phyloP scores from a whole-genome alignment of 2,797 vertebrate species.

The Crossoptilon crossoptilon region DNA sequence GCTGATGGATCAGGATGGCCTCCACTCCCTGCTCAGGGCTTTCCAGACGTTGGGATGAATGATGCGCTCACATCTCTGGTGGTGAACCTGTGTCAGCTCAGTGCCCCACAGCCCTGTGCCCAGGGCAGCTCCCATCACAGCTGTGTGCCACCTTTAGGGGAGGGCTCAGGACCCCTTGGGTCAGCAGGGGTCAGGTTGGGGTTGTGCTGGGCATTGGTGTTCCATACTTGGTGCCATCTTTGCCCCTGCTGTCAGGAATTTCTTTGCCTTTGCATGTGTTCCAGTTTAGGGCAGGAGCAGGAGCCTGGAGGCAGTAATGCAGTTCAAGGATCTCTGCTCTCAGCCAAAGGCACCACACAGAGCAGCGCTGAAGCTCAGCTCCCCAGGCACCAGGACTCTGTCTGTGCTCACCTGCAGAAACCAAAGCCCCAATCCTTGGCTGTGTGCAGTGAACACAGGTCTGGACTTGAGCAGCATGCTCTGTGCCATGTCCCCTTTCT shows the following conservation, averaged over 20 bases:
- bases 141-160: too few relatives aligned
- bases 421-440: neutral
- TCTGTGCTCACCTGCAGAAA: neutral
- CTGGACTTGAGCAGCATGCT: neutral
- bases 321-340: neutral
- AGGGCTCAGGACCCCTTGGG: neutral
- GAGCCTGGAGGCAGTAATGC: neutral
- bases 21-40: fast-evolving
- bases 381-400: neutral
- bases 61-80: fast-evolving
- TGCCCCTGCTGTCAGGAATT: neutral
- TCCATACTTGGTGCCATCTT: neutral
- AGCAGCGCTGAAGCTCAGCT: neutral
- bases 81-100: neutral
- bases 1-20: neutral
- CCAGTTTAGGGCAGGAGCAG: neutral
- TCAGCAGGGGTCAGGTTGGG: neutral
- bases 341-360: too few relatives aligned
- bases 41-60: fast-evolving
- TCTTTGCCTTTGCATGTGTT: neutral
- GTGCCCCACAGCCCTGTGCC: neutral
- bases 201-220: fast-evolving
- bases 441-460: neutral
- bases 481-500: neutral
- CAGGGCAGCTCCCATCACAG: neutral